These are phyloP conservation scores for Bimastos eiseni DNA, from an alignment of 2,888 invertebrate species.

Conservation along the genomic window DNA sequence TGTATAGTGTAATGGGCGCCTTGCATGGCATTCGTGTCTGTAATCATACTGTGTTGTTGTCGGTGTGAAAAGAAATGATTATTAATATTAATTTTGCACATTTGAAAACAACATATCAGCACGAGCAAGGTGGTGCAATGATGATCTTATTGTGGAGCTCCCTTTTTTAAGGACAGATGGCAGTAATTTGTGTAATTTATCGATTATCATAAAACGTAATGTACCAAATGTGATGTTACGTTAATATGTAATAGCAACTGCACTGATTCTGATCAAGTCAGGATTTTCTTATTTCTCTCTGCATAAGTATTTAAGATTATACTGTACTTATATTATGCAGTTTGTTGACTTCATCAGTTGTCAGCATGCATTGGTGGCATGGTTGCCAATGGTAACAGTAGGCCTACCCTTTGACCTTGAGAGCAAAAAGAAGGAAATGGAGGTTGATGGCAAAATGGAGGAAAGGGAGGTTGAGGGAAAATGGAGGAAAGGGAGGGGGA, in stretches of 20 bases:
- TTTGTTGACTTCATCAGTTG: neutral
- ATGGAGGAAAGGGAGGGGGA: too few species aligned
- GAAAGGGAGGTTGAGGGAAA: too few species aligned
- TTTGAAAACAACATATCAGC: neutral
- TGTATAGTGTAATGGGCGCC: too few species aligned
- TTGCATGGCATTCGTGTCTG: too few species aligned
- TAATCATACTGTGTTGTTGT: too few species aligned
- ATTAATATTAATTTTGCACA: neutral
- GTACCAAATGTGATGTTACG: neutral
- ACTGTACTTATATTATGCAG: neutral
- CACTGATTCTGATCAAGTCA: neutral
- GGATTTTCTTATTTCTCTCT: neutral
- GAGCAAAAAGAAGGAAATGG: too few species aligned
- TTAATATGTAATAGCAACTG: neutral
- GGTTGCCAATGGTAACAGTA: too few species aligned
- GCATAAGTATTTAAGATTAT: neutral
- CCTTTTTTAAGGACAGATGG: neutral
- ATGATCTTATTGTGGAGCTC: too few species aligned
- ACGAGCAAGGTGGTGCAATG: neutral
- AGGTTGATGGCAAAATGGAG: too few species aligned
- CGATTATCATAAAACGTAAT: neutral
- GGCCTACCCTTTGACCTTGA: too few species aligned
- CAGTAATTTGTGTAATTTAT: neutral
- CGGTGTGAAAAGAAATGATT: too few species aligned
- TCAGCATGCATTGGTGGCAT: neutral